Evolutionary conservation across 2,113 vertebrate species (phyloP).

Genomic region (Cyprinodon brontotheroides): DNA sequence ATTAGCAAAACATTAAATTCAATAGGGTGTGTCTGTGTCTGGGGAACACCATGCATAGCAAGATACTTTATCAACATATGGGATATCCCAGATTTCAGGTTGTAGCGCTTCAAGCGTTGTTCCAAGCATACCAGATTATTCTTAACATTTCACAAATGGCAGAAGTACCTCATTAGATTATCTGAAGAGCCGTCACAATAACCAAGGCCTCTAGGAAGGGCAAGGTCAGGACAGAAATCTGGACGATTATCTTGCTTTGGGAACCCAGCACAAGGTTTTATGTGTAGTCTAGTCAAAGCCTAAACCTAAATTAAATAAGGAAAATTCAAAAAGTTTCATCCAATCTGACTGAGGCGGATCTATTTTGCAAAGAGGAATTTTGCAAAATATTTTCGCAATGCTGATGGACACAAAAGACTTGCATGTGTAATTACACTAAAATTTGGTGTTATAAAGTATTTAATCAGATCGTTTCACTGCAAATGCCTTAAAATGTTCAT

Average conservation of each 20-base stretch:
- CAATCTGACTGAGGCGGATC: neutral
- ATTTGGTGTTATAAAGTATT: neutral
- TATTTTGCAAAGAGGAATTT: neutral
- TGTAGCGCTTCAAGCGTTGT: too few relatives aligned
- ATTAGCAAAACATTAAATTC: too few relatives aligned
- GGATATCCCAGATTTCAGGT: too few relatives aligned
- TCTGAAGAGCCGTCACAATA: neutral
- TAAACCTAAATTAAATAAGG: neutral
- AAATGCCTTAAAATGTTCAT: too few relatives aligned
- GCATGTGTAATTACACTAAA: neutral
- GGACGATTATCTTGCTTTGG: too few relatives aligned
- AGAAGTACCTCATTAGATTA: neutral
- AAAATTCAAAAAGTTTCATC: neutral
- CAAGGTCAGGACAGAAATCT: too few relatives aligned
- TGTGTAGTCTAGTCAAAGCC: neutral
- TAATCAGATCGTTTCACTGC: neutral
- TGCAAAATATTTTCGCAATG: neutral
- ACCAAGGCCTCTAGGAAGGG: neutral
- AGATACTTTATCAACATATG: too few relatives aligned
- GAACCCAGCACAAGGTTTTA: too few relatives aligned
- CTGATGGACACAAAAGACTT: neutral
- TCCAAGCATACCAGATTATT: neutral
- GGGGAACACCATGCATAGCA: too few relatives aligned
- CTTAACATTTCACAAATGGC: neutral
- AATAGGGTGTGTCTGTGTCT: too few relatives aligned